Base-by-base conservation (phyloP, 64 coral and sea anemone species). In the Porites lutea region DNA sequence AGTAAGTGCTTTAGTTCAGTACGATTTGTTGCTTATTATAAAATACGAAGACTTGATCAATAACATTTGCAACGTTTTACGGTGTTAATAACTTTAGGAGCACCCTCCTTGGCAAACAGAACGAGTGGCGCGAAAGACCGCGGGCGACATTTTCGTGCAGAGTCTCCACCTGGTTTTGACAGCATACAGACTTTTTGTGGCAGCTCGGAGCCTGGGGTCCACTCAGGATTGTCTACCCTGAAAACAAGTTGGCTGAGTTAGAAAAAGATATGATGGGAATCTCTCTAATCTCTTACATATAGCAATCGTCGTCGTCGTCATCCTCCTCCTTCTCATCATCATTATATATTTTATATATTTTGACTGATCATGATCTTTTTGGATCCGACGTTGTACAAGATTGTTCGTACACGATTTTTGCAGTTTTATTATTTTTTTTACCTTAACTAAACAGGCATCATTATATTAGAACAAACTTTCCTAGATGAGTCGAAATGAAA, bases 61-160 rank as follows among this genome's bases (percentile, higher is more conserved):
- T 53, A 21, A 53, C 74, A 54, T 77, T 53, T 77, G 16, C 74
- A 77, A 3, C 19, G 74, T 77, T 77, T 77, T 77, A 54, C 20
- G 48, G 53, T 49, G 6, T 52, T 77, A 20, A 77, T 49, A 52
- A 44, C 18, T 13, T 77, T 77, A n/a, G 19, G 50, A 20, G 50
- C 16, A 9, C 74, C 74, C 14, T 77, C 14, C 4, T 6, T 3
- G 13, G 49, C 19, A 52, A n/a, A 77, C 48, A 77, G 19, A 21
- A 10, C 49, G 22, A 4, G 15, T 5, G 15, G 4, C 74, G 19
- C 8, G 53, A 20, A 21, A 19, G 74, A 54, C 74, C 4, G 8
- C 5, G 74, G 48, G 4, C 74, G 74, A 7, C 74, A 77, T 53
- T 53, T 53, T 54, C 48, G 48, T 53, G 2, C 50, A 54, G 47